A percentile compares a stretch with the other conserved stretches of the same genome.
phyloP scores from a whole-genome alignment of 2,113 vertebrate species.

The Amphiprion percula region DNA sequence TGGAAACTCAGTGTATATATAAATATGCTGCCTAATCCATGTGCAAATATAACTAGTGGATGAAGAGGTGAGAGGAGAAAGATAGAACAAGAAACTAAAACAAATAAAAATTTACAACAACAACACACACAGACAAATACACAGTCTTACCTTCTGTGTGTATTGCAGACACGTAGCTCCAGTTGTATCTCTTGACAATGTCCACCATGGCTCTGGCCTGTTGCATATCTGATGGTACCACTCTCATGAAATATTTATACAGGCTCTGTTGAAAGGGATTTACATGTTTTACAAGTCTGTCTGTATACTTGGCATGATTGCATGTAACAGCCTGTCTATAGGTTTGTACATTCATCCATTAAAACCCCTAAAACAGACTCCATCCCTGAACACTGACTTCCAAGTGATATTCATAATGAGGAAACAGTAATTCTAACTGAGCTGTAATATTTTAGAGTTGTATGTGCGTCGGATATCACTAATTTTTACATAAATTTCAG shows the following conservation, averaged over 20 bases:
- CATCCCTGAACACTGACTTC: not conserved
- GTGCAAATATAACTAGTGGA: not conserved
- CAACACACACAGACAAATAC: not conserved
- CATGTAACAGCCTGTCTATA: not conserved
- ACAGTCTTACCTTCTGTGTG: constrained; percentile 94
- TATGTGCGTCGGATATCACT: not conserved
- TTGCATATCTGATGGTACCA: constrained; percentile 97
- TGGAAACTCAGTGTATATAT: not conserved
- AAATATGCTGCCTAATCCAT: not conserved
- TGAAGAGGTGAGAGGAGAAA: not conserved
- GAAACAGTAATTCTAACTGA: not conserved
- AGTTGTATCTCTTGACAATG: constrained; percentile 98
- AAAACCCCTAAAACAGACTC: not conserved
- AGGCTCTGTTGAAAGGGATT: constrained; percentile 82
- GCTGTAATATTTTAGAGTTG: not conserved
- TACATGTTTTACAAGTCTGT: constrained; percentile 27
- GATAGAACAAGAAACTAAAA: not conserved
- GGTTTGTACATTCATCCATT: constrained; percentile 5
- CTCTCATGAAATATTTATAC: constrained; percentile 99
- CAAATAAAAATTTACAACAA: not conserved
- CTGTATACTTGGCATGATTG: not conserved
- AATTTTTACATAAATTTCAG: not conserved
- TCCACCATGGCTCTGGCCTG: constrained; percentile 99
- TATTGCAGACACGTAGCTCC: constrained; percentile 98
- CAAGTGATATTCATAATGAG: not conserved